Percentiles rank a stretch among this genome's conserved stretches.
phyloP scores from a whole-genome alignment of 2,113 vertebrate genomes.

The Zosterops hypoxanthus region DNA sequence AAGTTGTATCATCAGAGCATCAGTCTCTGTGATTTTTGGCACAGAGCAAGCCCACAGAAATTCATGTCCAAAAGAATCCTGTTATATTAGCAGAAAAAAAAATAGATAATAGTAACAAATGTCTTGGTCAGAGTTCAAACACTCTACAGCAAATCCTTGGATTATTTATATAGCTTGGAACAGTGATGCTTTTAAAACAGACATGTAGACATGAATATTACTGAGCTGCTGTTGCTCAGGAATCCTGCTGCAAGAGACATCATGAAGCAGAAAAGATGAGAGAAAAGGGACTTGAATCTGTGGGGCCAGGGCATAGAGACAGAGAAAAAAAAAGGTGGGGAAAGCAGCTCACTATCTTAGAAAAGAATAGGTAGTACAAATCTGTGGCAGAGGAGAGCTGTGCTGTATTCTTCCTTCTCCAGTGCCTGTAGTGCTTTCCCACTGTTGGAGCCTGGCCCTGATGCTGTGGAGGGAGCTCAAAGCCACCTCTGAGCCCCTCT shows the following conservation, averaged over 20 bases:
- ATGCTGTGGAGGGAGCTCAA: neutral
- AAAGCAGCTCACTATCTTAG: neutral
- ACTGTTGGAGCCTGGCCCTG: neutral
- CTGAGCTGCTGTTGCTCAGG: neutral
- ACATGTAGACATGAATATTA: neutral
- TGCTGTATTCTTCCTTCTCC: neutral
- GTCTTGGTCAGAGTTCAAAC: neutral
- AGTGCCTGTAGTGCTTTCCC: neutral
- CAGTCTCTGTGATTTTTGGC: neutral
- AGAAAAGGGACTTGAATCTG: neutral
- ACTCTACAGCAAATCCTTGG: neutral
- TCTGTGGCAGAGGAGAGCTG: neutral
- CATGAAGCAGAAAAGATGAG: neutral
- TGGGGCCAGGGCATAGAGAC: neutral
- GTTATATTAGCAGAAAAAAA: neutral
- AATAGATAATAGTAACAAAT: neutral
- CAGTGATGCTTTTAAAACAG: neutral
- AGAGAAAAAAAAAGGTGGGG: neutral
- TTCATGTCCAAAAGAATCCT: neutral
- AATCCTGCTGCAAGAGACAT: neutral
- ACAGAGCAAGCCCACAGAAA: neutral
- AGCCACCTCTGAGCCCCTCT: neutral
- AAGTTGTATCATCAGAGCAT: neutral
- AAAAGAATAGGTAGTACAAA: neutral
- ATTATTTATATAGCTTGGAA: neutral